These are phyloP conservation scores for Anguilla japonica DNA, from an alignment of 2,113 vertebrate genomes.

Conservation along the genomic window DNA sequence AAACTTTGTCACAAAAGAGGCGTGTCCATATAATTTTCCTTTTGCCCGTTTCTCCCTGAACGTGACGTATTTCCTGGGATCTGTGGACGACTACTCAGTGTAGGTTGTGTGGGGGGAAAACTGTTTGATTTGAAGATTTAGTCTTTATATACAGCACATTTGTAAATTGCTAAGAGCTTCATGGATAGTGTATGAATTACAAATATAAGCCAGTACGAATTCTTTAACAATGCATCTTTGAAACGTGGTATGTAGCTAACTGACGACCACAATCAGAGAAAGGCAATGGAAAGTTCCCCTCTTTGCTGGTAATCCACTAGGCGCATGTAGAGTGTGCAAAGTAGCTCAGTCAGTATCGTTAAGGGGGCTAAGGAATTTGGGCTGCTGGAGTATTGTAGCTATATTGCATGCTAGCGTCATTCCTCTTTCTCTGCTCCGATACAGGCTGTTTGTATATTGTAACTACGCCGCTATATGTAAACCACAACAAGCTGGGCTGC, in stretches of 20 bases:
- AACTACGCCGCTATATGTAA: constrained; percentile 1
- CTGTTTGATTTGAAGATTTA: constrained; percentile 58
- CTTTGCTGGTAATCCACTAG: constrained; percentile 27
- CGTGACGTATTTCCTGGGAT: constrained; percentile 79
- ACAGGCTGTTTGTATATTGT: constrained; percentile 29
- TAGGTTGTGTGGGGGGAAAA: constrained; percentile 49
- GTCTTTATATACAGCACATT: constrained; percentile 46
- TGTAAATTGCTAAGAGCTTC: not conserved
- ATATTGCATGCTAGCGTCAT: constrained; percentile 1
- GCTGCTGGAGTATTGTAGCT: not conserved
- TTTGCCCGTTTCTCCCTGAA: constrained; percentile 41
- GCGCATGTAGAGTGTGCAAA: constrained; percentile 23
- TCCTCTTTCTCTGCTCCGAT: not conserved
- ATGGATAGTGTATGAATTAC: not conserved
- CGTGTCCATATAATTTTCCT: constrained; percentile 41
- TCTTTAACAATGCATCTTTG: not conserved
- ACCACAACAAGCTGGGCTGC: constrained; percentile 36
- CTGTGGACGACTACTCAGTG: constrained; percentile 58
- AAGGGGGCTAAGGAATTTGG: constrained; percentile 14
- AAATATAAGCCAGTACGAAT: not conserved
- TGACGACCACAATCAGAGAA: constrained; percentile 17
- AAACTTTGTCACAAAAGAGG: constrained; percentile 13
- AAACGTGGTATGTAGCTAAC: not conserved
- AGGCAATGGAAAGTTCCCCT: constrained; percentile 63
- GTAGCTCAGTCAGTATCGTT: constrained; percentile 17